Percentiles rank a stretch among this genome's conserved stretches.
These are phyloP conservation scores for Conus canariensis DNA, from an alignment of 2,888 invertebrate genomes.

Conservation along the genomic window DNA sequence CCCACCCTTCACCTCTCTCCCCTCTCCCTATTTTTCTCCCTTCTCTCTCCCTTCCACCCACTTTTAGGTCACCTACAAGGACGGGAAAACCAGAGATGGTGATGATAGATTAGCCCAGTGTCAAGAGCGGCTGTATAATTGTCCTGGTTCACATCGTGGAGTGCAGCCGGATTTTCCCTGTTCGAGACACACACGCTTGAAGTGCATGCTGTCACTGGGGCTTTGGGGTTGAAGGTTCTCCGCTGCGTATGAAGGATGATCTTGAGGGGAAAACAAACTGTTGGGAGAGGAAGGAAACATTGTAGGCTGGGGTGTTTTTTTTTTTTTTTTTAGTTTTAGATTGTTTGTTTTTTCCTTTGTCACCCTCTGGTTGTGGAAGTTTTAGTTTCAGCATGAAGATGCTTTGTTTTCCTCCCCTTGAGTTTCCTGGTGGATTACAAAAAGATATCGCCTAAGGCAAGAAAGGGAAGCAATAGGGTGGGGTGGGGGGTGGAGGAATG, in stretches of 20 bases:
- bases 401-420: too few species aligned
- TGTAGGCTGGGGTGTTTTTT: not conserved
- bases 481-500: not conserved
- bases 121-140: not conserved
- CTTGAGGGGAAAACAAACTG: not conserved
- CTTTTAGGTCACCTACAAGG: not conserved
- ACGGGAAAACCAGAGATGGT: not conserved
- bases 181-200: not conserved
- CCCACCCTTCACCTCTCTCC: not conserved
- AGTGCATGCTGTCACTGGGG: not conserved
- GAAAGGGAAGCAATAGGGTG: too few species aligned
- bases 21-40: not conserved
- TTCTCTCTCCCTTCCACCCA: not conserved
- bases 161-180: constrained; percentile 1
- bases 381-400: too few species aligned
- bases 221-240: not conserved
- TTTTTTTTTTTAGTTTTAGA: too few species aligned
- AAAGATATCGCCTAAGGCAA: too few species aligned
- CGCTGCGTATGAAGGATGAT: not conserved
- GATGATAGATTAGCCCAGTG: not conserved
- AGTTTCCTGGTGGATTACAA: too few species aligned
- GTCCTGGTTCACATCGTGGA: not conserved
- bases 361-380: too few species aligned
- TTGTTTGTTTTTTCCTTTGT: too few species aligned
- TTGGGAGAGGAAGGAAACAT: not conserved